Evolutionary conservation across 1,140 invertebrate genomes (phyloP).

Genomic region (Battus philenor): DNA sequence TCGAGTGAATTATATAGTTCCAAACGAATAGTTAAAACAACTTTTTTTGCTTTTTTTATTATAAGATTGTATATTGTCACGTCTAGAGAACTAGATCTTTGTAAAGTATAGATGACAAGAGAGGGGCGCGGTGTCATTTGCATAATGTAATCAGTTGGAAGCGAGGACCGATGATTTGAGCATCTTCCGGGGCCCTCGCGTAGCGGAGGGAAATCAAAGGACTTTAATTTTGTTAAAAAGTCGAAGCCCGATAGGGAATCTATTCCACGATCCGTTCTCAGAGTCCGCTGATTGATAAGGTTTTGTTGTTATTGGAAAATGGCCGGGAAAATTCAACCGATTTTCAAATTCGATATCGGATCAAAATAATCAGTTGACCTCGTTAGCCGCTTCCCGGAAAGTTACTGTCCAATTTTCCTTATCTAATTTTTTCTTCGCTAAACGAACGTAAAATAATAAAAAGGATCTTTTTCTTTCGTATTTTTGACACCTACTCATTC

Average conservation of each 20-base stretch:
- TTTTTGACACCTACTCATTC: no score
- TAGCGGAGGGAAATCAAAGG: constrained; percentile 38
- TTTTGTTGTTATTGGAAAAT: constrained; percentile 33
- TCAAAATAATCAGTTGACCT: no score
- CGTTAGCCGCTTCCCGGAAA: no score
- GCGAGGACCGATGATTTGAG: constrained; percentile 58
- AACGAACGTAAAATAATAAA: no score
- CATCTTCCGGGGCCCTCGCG: constrained; percentile 31
- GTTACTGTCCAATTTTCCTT: no score
- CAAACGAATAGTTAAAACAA: no score
- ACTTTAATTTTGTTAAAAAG: constrained; percentile 64
- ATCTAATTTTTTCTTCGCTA: no score
- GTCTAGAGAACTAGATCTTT: constrained; percentile 22
- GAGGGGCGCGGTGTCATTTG: constrained; percentile 47
- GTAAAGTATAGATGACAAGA: constrained; percentile 50
- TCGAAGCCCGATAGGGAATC: constrained; percentile 19
- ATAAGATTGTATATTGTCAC: not conserved
- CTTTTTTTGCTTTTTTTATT: no score
- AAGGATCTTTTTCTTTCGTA: no score
- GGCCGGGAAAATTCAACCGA: constrained; percentile 20
- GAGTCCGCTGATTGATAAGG: constrained; percentile 39
- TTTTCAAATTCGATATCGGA: constrained; percentile 1
- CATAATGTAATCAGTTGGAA: constrained; percentile 65
- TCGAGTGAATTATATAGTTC: no score
- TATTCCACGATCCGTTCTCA: constrained; percentile 35